These are phyloP conservation scores for Ptilodon capucinus DNA, from an alignment of 2,888 invertebrate genomes.

Conservation along the genomic window DNA sequence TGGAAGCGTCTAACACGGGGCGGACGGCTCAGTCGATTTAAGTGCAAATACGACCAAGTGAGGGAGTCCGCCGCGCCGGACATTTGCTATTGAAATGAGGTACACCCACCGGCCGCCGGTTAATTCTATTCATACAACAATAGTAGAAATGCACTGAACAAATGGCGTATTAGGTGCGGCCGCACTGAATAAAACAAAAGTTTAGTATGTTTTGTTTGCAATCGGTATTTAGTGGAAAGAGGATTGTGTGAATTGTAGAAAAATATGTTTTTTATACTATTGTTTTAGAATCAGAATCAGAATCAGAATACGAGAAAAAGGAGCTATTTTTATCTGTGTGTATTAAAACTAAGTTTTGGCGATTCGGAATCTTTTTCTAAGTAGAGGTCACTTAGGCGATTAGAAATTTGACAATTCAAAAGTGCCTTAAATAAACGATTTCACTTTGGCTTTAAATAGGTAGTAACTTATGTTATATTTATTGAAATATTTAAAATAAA, in stretches of 20 bases:
- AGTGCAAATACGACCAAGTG: slow-evolving; percentile 60
- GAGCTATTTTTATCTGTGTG: no score
- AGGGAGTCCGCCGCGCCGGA: slow-evolving; percentile 44
- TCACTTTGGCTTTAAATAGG: no score
- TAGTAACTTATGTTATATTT: no score
- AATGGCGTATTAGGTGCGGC: slow-evolving; percentile 48
- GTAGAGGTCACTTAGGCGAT: no score
- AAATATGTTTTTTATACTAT: no score
- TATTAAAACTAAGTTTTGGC: no score
- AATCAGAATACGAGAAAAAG: no score
- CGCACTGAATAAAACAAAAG: slow-evolving; percentile 3
- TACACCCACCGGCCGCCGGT: slow-evolving; percentile 43
- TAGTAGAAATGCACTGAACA: slow-evolving; percentile 52
- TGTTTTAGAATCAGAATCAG: no score
- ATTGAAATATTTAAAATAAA: no score
- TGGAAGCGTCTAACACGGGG: slow-evolving; percentile 63
- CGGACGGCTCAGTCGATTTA: slow-evolving; percentile 46
- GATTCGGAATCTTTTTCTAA: no score
- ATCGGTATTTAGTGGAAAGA: slow-evolving; percentile 28
- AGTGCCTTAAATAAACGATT: no score
- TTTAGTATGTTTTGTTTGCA: slow-evolving; percentile 23
- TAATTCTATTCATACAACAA: slow-evolving; percentile 62
- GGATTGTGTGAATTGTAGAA: neutral
- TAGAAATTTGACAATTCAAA: no score
- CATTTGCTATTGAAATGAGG: slow-evolving; percentile 56